A percentile compares a stretch with the other conserved stretches of the same genome.
Evolutionary conservation across 1,140 invertebrate species (phyloP).

Genomic region (Dufourea novaeangliae): DNA sequence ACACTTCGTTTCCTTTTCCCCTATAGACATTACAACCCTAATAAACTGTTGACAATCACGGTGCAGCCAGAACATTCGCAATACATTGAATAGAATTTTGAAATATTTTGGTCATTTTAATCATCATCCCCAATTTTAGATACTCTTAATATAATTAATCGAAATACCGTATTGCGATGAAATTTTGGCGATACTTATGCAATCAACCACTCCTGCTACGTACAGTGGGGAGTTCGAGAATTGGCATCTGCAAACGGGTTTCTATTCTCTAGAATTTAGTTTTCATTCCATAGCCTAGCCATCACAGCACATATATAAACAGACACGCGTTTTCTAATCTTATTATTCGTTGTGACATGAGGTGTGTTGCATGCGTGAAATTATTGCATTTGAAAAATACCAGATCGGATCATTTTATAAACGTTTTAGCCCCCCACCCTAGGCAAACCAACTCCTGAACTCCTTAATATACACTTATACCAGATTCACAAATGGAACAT

Average conservation of each 20-base stretch:
- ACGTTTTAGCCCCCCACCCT: too few relatives aligned
- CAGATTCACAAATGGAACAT: too few relatives aligned
- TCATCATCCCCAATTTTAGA: not conserved
- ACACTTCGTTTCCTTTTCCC: slow-evolving; percentile 35
- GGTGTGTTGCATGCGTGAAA: too few relatives aligned
- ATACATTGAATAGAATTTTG: not conserved
- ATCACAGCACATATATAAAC: too few relatives aligned
- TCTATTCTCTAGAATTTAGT: too few relatives aligned
- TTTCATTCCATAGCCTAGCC: too few relatives aligned
- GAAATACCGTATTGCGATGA: not conserved
- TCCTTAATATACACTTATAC: too few relatives aligned
- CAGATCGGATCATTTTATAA: too few relatives aligned
- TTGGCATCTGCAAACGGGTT: not conserved
- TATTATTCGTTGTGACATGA: too few relatives aligned
- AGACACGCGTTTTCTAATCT: too few relatives aligned
- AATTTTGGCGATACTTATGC: slow-evolving; percentile 5
- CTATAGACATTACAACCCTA: slow-evolving; percentile 27
- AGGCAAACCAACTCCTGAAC: too few relatives aligned
- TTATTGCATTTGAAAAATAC: too few relatives aligned
- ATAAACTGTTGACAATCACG: slow-evolving; percentile 9
- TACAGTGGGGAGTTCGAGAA: not conserved
- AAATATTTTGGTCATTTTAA: not conserved
- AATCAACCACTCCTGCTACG: not conserved
- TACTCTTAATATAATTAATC: not conserved
- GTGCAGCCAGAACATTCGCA: slow-evolving; percentile 21